Base-by-base conservation (phyloP, 2,797 vertebrate species). In the Podargus strigoides region DNA sequence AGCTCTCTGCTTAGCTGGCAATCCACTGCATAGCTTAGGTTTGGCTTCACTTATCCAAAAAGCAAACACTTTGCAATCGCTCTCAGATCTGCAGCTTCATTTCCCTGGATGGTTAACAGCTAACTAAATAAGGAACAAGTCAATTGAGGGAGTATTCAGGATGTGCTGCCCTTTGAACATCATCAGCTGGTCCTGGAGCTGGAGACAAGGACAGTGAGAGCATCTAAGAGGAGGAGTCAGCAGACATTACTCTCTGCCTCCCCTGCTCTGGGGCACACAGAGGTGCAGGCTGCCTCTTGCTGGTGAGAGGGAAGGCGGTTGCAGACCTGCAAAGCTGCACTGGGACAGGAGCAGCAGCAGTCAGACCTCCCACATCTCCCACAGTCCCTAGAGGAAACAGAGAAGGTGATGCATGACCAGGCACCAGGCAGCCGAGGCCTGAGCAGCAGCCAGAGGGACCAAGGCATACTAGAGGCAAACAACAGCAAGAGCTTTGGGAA, bases 331-430 rank as follows among this genome's bases (percentile, higher is more conserved):
- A 53, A 34, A 66, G 44, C 59, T 60, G 49, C 0, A 0, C 18
- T 39, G n/a, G 78, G 68, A 49, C 20, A 69, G 50, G 10, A 68
- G 46, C 21, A 68, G 46, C 36, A 67, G 62, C 46, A n/a, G 14
- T 21, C 44, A 64, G 47, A 82, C 6, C 55, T 69, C 70, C 27
- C 1, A 12, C 63, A 46, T 19, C 75, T 55, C 3, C 0, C 36
- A 12, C 0, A 0, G 46, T 82, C 50, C 21, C 47, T 20, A 6
- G 32, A 80, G 47, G 27, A 70, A 87, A 60, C 0, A 0, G 14
- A 42, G 63, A 37, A 39, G 46, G 59, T 55, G 87, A 67, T n/a
- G 47, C 46, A 59, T 0, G 0, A 74, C 24, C 74, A 69, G 34
- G 28, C 12, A 1, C 30, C n/a, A 23, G 52, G 64, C 41, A 44